phyloP scores from a whole-genome alignment of 2,888 invertebrate species.

The Arrhopalites spinosus region DNA sequence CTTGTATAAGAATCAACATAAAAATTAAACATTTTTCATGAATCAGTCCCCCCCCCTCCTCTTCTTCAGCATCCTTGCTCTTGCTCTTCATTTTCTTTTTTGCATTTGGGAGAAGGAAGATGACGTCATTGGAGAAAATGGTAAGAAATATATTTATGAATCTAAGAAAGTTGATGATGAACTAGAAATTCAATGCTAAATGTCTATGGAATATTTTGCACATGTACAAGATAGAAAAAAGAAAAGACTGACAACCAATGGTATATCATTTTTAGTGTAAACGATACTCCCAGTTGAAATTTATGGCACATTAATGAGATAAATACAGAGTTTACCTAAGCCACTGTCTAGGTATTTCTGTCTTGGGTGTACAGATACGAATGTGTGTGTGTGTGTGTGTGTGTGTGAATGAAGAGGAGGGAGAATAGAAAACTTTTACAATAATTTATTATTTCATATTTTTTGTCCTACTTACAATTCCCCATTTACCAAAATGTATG shows the following conservation, averaged over 20 bases:
- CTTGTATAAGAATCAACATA: not conserved
- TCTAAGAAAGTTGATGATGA: no score
- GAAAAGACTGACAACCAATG: no score
- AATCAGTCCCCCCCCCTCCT: not conserved
- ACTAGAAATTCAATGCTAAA: conserved; percentile 27
- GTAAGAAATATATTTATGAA: no score
- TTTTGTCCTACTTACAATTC: conserved; percentile 9
- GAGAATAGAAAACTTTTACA: not conserved
- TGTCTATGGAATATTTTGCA: not conserved
- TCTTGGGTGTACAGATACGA: not conserved
- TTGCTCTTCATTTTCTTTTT: not conserved
- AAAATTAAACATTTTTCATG: not conserved
- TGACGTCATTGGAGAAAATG: conserved; percentile 7
- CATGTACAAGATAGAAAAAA: no score
- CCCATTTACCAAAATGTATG: no score
- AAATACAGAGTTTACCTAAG: conserved; percentile 30
- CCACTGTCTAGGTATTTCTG: not conserved
- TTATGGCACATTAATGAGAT: conserved; percentile 24
- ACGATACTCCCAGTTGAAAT: conserved; percentile 3
- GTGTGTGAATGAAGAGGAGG: not conserved
- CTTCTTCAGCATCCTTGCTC: not conserved
- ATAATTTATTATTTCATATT: conserved; percentile 5
- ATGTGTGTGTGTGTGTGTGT: not conserved
- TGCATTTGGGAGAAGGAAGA: not conserved
- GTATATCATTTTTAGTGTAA: no score